Base-by-base conservation (phyloP, 2,113 vertebrate species). In the Scomber japonicus region DNA sequence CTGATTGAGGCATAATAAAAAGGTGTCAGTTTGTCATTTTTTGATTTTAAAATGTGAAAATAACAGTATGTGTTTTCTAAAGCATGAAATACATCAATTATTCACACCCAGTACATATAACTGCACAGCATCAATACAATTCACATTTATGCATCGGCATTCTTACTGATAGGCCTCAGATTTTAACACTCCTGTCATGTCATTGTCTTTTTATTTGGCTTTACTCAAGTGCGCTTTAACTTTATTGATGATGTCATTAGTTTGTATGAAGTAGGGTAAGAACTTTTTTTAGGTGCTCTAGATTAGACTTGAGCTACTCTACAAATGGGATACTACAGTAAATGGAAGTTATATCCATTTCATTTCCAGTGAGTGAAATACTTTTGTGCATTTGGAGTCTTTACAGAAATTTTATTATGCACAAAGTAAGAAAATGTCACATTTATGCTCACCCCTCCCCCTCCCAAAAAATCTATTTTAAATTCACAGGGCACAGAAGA, bases 231-330 rank as follows among this genome's bases (percentile, higher is more conserved):
- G 85, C 50, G 75, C 83, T 92, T 91, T 84, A 86, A 84, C 77
- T 82, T 85, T 81, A 83, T 80, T 75, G 82, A 89, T 84, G 85
- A 88, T 88, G 85, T 91, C 89, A 88, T 83, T 87, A 70, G 74
- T 81, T 82, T 54, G 45, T 85, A 66, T 68, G 48, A 75, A 64
- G 73, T 78, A 82, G 59, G 67, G 53, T 71, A 60, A 70, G 71
- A 78, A 65, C 64, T 75, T 71, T 79, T 87, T 88, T 85, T 61
- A 79, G 81, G 84, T 71, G 81, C 80, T 91, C 71, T 67, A 56
- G 48, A 81, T 88, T 83, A 67, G 64, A 88, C 62, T 83, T 62
- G 57, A 73, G 73, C 51, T 60, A 74, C 59, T 86, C 71, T 75
- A 62, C 64, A 78, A 81, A 83, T 74, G 81, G 79, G 24, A 88